Conservation (phyloP, 1,140 invertebrate genomes). For the Arion vulgaris region DNA sequence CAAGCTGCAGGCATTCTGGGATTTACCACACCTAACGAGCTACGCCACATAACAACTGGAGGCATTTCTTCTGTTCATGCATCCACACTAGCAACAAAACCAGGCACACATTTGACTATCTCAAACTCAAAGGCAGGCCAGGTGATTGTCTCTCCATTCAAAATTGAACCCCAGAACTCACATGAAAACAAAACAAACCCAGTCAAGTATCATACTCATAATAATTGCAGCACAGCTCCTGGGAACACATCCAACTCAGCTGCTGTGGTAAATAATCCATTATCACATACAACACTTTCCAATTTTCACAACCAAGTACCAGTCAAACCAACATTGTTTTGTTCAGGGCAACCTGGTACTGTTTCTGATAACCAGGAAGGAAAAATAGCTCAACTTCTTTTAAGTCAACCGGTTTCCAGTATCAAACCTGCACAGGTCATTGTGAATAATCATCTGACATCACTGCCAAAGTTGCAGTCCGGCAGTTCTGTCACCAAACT, state of each 20-base stretch:
- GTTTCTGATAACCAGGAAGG: neutral
- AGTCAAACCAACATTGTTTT: constrained; percentile 17
- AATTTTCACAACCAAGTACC: neutral
- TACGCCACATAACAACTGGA: neutral
- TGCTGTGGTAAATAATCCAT: neutral
- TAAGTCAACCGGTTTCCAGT: neutral
- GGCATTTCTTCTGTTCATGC: neutral
- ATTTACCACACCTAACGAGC: neutral
- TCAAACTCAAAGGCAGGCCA: constrained; percentile 14
- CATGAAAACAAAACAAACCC: constrained; percentile 21
- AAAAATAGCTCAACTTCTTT: constrained; percentile 26
- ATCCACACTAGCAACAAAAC: neutral
- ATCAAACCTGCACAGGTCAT: neutral
- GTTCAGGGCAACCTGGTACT: neutral
- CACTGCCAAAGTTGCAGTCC: neutral
- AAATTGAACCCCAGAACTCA: constrained; percentile 6
- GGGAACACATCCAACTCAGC: neutral
- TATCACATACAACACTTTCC: neutral
- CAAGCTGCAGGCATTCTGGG: too few species aligned
- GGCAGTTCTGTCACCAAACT: neutral
- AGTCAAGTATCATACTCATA: neutral
- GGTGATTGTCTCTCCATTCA: constrained; percentile 7
- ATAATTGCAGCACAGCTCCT: too few species aligned
- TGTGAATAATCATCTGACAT: neutral
- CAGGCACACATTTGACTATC: constrained; percentile 14